phyloP scores from a whole-genome alignment of 2,113 vertebrate species.

The Cardinalis cardinalis region DNA sequence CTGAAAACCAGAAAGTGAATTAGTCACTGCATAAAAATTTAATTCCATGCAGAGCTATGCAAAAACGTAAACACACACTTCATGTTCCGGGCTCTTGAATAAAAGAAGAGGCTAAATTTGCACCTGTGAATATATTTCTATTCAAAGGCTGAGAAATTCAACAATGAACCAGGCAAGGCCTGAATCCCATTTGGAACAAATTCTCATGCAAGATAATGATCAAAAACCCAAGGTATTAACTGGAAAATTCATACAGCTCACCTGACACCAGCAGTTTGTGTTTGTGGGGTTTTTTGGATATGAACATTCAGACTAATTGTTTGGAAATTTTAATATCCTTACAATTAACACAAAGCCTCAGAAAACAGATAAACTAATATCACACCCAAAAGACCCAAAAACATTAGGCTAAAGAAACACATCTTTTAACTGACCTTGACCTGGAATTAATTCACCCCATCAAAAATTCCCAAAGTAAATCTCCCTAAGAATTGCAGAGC shows the following conservation, averaged over 20 bases:
- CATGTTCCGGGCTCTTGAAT: neutral
- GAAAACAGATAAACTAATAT: fast-evolving
- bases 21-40: neutral
- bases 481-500: neutral
- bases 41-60: neutral
- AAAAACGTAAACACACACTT: neutral
- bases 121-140: neutral
- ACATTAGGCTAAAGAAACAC: neutral
- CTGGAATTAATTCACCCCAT: neutral
- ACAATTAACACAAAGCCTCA: neutral
- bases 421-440: neutral
- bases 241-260: neutral
- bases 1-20: neutral
- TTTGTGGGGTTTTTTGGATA: neutral
- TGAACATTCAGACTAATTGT: neutral
- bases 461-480: neutral
- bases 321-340: neutral
- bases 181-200: neutral
- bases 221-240: fast-evolving
- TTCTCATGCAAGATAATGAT: fast-evolving
- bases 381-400: neutral
- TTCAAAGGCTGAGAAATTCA: neutral
- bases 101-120: neutral
- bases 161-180: neutral
- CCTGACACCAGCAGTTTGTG: neutral